Percentiles rank a stretch among this genome's conserved stretches.
These are phyloP conservation scores for Callyntrura guangdongensis DNA, from an alignment of 2,888 invertebrate species.

Conservation along the genomic window DNA sequence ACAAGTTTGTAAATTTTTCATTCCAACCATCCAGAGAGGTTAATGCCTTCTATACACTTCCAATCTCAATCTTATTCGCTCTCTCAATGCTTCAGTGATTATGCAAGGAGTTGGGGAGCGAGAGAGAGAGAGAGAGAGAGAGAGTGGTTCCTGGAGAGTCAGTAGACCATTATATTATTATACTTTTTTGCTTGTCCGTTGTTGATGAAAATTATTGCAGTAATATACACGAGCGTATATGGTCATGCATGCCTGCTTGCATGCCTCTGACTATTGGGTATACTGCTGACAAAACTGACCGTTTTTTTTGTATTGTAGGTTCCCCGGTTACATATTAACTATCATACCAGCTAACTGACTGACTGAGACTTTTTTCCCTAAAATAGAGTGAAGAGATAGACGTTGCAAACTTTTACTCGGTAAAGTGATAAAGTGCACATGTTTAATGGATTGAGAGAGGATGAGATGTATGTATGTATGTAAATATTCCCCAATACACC, in stretches of 20 bases:
- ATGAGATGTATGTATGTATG: neutral
- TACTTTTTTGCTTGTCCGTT: constrained; percentile 66
- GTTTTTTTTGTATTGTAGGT: neutral
- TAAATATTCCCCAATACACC: neutral
- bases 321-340: neutral
- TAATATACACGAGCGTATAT: too few relatives aligned
- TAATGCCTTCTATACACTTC: constrained; percentile 53
- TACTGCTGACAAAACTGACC: constrained; percentile 14
- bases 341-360: neutral
- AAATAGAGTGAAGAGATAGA: neutral
- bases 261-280: neutral
- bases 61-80: constrained; percentile 60
- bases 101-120: constrained; percentile 60
- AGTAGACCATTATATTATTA: constrained; percentile 61
- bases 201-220: neutral
- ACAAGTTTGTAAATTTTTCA: constrained; percentile 72
- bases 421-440: neutral
- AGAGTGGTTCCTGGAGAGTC: constrained; percentile 74
- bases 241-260: neutral
- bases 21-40: constrained; percentile 12
- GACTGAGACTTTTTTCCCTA: constrained; percentile 7
- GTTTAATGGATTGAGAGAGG: neutral
- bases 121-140: neutral
- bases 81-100: constrained; percentile 72
- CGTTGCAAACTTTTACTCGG: constrained; percentile 22